Evolutionary conservation across 1,140 invertebrate species (phyloP).

Genomic region (Conopomorpha cramerella): DNA sequence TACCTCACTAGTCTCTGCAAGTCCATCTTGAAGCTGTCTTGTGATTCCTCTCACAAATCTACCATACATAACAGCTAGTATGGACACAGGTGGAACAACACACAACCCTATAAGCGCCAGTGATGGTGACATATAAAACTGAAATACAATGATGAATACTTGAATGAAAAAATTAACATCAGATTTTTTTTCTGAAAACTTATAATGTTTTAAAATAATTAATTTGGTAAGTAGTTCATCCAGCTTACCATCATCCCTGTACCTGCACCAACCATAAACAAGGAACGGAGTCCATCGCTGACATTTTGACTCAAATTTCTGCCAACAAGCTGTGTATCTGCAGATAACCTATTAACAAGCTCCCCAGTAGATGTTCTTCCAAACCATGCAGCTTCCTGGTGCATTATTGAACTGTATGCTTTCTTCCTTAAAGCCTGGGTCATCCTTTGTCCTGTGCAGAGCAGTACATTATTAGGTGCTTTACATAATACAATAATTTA

Average conservation of each 20-base stretch:
- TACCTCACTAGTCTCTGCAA: conserved; percentile 76
- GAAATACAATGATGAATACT: too few species aligned
- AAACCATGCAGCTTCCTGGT: conserved; percentile 93
- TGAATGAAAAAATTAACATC: too few species aligned
- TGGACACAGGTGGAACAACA: conserved; percentile 87
- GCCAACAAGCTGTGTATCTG: conserved; percentile 92
- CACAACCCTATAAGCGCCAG: conserved; percentile 82
- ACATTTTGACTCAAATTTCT: conserved; percentile 90
- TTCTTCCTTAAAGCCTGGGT: conserved; percentile 80
- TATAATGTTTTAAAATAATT: too few species aligned
- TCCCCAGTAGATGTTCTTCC: conserved; percentile 94
- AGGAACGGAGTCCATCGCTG: conserved; percentile 88
- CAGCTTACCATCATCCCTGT: conserved; percentile 90
- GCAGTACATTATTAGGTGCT: too few species aligned
- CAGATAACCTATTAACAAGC: conserved; percentile 86
- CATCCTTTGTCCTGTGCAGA: conserved; percentile 84
- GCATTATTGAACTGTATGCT: conserved; percentile 83
- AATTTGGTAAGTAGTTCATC: too few species aligned
- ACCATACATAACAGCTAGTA: conserved; percentile 87
- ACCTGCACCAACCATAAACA: conserved; percentile 83
- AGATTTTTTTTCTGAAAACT: too few species aligned
- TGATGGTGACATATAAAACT: conserved; percentile 90
- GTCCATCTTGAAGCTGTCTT: conserved; percentile 78
- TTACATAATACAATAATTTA: too few species aligned
- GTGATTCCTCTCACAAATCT: conserved; percentile 87